Evolutionary conservation across 2,888 invertebrate genomes (phyloP).

Genomic region (Carabus problematicus): DNA sequence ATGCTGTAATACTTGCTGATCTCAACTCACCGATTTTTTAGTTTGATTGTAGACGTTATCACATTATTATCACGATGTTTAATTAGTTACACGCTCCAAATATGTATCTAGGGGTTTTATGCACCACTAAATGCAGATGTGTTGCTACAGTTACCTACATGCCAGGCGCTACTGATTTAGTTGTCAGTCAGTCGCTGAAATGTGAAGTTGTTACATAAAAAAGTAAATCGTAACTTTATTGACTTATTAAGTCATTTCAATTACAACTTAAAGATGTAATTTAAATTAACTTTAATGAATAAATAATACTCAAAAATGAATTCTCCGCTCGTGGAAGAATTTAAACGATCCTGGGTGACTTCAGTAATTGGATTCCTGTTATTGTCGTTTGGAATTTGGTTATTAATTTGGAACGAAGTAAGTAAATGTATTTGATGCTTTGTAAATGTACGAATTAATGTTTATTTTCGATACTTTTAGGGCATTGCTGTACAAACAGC

Average conservation of each 20-base stretch:
- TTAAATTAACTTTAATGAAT: no score
- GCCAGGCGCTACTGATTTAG: no score
- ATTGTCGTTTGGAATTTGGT: slow-evolving; percentile 71
- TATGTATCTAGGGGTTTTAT: slow-evolving; percentile 12
- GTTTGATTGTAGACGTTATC: slow-evolving; percentile 29
- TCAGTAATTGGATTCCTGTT: slow-evolving; percentile 72
- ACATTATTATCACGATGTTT: slow-evolving; percentile 27
- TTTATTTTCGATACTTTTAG: slow-evolving; percentile 57
- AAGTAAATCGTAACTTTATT: no score
- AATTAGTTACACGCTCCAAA: neutral
- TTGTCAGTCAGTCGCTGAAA: neutral
- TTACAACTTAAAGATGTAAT: neutral
- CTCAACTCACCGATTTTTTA: slow-evolving; percentile 13
- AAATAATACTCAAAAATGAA: slow-evolving; percentile 43
- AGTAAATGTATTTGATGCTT: slow-evolving; percentile 18
- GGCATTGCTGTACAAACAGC: slow-evolving; percentile 82
- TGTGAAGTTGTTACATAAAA: no score
- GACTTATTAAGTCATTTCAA: neutral
- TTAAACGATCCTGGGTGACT: slow-evolving; percentile 75
- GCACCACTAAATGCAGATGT: slow-evolving; percentile 9
- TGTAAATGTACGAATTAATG: slow-evolving; percentile 6
- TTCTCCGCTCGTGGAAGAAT: slow-evolving; percentile 61
- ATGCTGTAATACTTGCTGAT: neutral
- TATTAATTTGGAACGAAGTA: slow-evolving; percentile 83
- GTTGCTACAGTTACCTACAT: slow-evolving; percentile 5